Conservation (phyloP, 1,140 invertebrate species). For the Macrosteles quadrilineatus region DNA sequence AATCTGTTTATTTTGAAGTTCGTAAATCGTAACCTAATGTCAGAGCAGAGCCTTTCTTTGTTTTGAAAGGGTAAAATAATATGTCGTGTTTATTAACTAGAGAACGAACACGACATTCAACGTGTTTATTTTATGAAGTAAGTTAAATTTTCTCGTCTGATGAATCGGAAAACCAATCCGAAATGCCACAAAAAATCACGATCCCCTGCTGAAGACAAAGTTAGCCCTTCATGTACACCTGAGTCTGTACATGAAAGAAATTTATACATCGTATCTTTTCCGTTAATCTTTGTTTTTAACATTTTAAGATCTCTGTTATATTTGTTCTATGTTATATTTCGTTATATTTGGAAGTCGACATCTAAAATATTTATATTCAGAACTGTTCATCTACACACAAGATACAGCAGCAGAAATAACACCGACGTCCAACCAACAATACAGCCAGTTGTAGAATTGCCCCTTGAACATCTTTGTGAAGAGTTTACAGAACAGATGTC, state of each 20-base stretch:
- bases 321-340: conserved; percentile 81
- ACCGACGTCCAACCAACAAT: not conserved
- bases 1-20: too few relatives aligned
- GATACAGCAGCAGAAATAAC: conserved; percentile 11
- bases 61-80: too few relatives aligned
- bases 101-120: too few relatives aligned
- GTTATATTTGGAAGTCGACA: conserved; percentile 77
- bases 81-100: too few relatives aligned
- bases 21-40: too few relatives aligned
- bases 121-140: too few relatives aligned
- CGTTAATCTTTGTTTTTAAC: conserved; percentile 81
- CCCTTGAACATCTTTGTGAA: conserved; percentile 46
- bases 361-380: conserved; percentile 65
- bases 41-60: too few relatives aligned
- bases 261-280: conserved; percentile 81
- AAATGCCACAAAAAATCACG: conserved; percentile 45
- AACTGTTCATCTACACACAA: conserved; percentile 51
- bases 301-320: conserved; percentile 76
- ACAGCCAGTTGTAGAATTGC: conserved; percentile 3
- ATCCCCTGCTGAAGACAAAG: conserved; percentile 40
- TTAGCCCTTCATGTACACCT: conserved; percentile 44
- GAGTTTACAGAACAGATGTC: conserved; percentile 37
- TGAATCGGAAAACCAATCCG: conserved; percentile 38
- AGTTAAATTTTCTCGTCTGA: not conserved
- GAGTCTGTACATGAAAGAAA: conserved; percentile 82